Evolutionary conservation across 2,113 vertebrate species (phyloP), one percentile per base, ranked within the genome.

Genomic region (Gobio gobio): DNA sequence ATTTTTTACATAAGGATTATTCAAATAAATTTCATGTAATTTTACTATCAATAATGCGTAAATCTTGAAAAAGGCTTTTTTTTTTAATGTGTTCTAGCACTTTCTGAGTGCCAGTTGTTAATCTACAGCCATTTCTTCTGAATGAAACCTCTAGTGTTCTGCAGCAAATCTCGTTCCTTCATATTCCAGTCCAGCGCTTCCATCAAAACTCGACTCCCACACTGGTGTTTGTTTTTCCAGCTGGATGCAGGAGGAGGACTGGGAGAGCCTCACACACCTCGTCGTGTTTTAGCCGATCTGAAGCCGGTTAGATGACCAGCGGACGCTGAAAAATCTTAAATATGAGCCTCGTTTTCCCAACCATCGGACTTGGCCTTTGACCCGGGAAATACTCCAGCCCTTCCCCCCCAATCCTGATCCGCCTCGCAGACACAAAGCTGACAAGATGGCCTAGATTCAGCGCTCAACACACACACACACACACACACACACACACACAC

Each of bases 361-460:
- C 43, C 86, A 68, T 72, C 73, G 43, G 26, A 24, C 74, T 88
- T 84, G 88, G 86, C 29, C 76, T 79, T 20, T 85, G 63, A 78
- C 74, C 83, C 3, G 7, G 63, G 83, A 85, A 68, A 33, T 18
- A 20, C 63, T 64, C 59, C 58, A 56, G 68, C 90, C 90, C 91
- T 88, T 78, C 79, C 89, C 86, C 89, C 88, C 87, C 45, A 88
- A 91, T 91, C 82, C 91, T 88, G 90, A 92, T 90, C 89, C 63
- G 84, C 90, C 90, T 90, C 88, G 89, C 89, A 93, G 92, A 91
- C 92, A 93, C 92, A 93, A 92, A 93, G 91, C 92, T 88, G 92
- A 90, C 87, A 91, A 88, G 86, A 90, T 93, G 93, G 92, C 92
- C 93, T 92, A 94, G 92, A 94, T 94, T 92, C 92, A 91, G 84